phyloP scores from a whole-genome alignment of 2,113 vertebrate genomes.

The Perca fluviatilis region DNA sequence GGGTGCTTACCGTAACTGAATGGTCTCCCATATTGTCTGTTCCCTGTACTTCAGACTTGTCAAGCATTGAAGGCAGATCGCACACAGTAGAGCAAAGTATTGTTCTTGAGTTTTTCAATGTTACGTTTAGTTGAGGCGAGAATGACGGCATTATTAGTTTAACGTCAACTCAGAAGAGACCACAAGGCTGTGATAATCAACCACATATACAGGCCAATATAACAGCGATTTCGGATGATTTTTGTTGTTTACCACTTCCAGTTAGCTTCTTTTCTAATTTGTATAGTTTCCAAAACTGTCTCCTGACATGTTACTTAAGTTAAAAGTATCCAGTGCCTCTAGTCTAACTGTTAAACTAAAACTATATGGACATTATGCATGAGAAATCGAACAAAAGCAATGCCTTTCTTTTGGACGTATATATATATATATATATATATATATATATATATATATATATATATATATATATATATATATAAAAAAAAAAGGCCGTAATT shows the following conservation, averaged over 20 bases:
- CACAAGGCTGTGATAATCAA: not conserved
- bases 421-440: too few relatives aligned
- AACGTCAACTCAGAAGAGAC: not conserved
- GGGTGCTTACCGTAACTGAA: constrained; percentile 5
- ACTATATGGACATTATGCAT: not conserved
- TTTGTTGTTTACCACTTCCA: not conserved
- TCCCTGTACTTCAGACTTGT: constrained; percentile 13
- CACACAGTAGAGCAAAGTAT: not conserved
- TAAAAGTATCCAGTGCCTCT: not conserved
- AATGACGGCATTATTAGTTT: not conserved
- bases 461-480: too few relatives aligned
- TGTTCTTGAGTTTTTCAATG: not conserved
- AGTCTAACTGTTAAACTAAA: not conserved
- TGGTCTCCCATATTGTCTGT: constrained; percentile 58
- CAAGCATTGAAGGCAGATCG: not conserved
- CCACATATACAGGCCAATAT: not conserved
- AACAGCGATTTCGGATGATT: not conserved
- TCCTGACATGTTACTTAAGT: not conserved
- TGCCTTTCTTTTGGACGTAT: not conserved
- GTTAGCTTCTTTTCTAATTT: not conserved
- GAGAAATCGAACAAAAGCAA: not conserved
- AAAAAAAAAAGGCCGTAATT: not conserved
- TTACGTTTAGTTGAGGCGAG: not conserved
- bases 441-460: too few relatives aligned
- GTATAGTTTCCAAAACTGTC: not conserved